phyloP scores from a whole-genome alignment of 1,140 invertebrate genomes.

The Papilio glaucus region DNA sequence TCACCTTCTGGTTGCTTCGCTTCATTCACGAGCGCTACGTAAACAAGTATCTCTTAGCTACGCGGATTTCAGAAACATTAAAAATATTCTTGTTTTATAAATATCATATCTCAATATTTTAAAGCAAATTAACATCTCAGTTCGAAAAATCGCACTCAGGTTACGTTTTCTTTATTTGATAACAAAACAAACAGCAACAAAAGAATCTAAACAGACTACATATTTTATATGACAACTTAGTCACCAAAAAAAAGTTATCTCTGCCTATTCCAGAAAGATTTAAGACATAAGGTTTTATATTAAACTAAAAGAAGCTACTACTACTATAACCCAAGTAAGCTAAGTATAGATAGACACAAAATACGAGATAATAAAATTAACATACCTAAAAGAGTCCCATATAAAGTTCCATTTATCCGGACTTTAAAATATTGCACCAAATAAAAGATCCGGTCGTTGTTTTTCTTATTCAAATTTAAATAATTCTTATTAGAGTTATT shows the following conservation, averaged over 20 bases:
- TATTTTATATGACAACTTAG: background rate
- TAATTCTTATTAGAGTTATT: constrained; percentile 42
- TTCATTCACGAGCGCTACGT: too few species aligned
- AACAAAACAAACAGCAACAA: background rate
- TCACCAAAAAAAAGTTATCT: background rate
- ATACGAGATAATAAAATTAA: background rate
- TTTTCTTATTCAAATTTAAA: constrained; percentile 21
- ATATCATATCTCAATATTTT: background rate
- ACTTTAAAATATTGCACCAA: constrained; percentile 74
- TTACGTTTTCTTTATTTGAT: background rate
- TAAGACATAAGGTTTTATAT: too few species aligned
- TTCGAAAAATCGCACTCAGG: background rate
- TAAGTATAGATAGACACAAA: background rate
- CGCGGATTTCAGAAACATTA: background rate
- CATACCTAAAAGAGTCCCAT: constrained; percentile 68
- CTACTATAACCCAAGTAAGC: too few species aligned
- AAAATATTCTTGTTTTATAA: background rate
- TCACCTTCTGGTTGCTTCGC: too few species aligned
- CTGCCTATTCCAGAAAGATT: too few species aligned
- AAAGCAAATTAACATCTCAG: background rate
- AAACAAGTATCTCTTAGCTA: too few species aligned
- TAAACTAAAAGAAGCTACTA: too few species aligned
- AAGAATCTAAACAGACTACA: background rate
- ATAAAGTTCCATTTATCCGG: constrained; percentile 67
- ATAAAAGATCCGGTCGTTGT: constrained; percentile 37